Evolutionary conservation across 2,797 vertebrate genomes (phyloP).

Genomic region (Catharus ustulatus): DNA sequence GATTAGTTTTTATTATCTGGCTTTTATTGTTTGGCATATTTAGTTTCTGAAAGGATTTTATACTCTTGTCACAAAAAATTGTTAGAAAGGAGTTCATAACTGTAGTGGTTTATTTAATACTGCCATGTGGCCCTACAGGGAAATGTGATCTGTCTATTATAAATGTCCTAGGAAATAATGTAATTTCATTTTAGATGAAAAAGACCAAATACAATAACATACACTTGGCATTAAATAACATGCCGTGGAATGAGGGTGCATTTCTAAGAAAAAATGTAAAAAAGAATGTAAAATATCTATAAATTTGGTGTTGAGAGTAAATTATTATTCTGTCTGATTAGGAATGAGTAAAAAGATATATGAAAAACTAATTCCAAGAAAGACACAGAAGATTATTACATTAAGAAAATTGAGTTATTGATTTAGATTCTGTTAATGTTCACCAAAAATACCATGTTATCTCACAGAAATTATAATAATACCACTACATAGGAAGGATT

Average conservation of each 20-base stretch:
- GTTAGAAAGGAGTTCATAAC: neutral
- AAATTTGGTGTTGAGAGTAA: neutral
- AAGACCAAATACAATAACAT: neutral
- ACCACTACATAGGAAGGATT: neutral
- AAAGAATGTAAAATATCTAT: neutral
- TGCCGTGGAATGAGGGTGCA: neutral
- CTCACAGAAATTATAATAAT: neutral
- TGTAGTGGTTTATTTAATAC: neutral
- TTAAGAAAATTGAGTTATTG: neutral
- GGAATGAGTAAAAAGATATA: neutral
- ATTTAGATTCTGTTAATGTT: neutral
- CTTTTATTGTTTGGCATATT: neutral
- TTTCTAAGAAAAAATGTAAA: neutral
- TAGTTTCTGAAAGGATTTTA: neutral
- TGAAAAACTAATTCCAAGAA: neutral
- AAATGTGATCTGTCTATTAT: neutral
- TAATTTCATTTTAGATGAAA: neutral
- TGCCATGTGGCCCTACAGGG: neutral
- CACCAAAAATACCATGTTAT: neutral
- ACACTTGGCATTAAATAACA: neutral
- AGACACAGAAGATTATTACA: neutral
- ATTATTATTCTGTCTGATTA: neutral
- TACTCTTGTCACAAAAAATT: neutral
- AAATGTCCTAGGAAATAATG: neutral
- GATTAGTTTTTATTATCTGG: neutral